phyloP scores from a whole-genome alignment of 2,113 vertebrate species.

The Chaetodon auriga region DNA sequence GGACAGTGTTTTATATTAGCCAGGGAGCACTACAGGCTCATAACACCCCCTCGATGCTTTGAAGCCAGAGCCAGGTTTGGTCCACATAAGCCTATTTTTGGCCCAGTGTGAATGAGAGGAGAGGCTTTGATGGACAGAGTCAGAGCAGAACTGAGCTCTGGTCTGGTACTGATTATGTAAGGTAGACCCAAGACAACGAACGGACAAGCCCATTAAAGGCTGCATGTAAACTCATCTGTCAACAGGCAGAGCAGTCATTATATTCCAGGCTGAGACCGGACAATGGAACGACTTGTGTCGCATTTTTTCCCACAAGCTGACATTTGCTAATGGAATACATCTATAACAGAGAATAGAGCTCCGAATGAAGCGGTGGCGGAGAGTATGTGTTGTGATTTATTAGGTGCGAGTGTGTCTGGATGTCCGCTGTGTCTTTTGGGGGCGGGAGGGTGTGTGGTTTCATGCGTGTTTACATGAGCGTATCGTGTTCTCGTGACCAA shows the following conservation, averaged over 20 bases:
- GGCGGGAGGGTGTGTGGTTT: conserved; percentile 44
- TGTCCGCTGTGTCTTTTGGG: conserved; percentile 47
- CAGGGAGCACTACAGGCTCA: conserved; percentile 75
- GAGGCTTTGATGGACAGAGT: conserved; percentile 71
- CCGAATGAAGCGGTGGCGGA: conserved; percentile 16
- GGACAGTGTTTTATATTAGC: conserved; percentile 81
- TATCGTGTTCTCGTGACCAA: conserved; percentile 66
- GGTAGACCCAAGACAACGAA: conserved; percentile 54
- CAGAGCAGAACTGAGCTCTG: conserved; percentile 59
- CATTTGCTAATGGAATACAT: conserved; percentile 65
- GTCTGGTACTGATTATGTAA: conserved; percentile 75
- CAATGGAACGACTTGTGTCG: conserved; percentile 40
- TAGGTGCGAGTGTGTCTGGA: conserved; percentile 54
- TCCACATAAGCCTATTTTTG: conserved; percentile 70
- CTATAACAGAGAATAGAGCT: conserved; percentile 21
- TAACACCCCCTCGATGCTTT: conserved; percentile 73
- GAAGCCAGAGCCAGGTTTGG: conserved; percentile 74
- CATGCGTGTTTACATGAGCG: conserved; percentile 58
- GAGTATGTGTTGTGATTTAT: conserved; percentile 64
- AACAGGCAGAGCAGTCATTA: conserved; percentile 53
- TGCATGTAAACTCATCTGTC: conserved; percentile 69
- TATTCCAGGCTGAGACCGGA: conserved; percentile 31
- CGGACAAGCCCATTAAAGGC: conserved; percentile 65
- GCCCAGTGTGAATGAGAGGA: conserved; percentile 69
- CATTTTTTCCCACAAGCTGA: conserved; percentile 48